Percentiles rank a stretch among this genome's conserved stretches.
These are phyloP conservation scores for Bos javanicus DNA, from an alignment of 2,113 vertebrate genomes.

Conservation along the genomic window DNA sequence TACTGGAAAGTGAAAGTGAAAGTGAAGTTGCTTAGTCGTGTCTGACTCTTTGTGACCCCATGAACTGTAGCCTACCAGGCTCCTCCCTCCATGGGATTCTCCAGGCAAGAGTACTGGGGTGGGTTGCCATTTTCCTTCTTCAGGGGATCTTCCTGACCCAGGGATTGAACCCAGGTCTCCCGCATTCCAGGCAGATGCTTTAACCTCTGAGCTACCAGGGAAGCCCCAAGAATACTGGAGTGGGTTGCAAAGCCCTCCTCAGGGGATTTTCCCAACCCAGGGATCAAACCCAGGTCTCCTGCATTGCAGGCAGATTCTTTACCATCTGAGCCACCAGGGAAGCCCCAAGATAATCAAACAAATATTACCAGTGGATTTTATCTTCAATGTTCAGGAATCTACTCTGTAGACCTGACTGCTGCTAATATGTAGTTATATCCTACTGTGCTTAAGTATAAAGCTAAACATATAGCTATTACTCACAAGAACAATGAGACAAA, in stretches of 20 bases:
- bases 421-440: background rate
- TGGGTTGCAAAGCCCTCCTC: background rate
- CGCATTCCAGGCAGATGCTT: too few relatives aligned
- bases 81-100: too few relatives aligned
- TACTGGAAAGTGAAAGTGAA: background rate
- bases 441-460: slow-evolving; percentile 25
- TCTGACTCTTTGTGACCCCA: too few relatives aligned
- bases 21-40: too few relatives aligned
- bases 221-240: background rate
- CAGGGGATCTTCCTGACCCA: too few relatives aligned
- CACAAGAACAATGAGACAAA: background rate
- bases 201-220: too few relatives aligned
- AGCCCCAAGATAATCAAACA: background rate
- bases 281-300: background rate
- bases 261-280: background rate
- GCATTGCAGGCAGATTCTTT: background rate
- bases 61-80: too few relatives aligned
- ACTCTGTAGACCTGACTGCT: background rate
- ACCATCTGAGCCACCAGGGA: background rate
- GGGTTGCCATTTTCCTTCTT: too few relatives aligned
- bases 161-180: too few relatives aligned
- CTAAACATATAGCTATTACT: background rate
- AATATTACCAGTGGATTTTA: background rate
- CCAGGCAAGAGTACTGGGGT: too few relatives aligned
- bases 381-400: background rate